Evolutionary conservation across 1,140 invertebrate species (phyloP).

Genomic region (Atta texana): DNA sequence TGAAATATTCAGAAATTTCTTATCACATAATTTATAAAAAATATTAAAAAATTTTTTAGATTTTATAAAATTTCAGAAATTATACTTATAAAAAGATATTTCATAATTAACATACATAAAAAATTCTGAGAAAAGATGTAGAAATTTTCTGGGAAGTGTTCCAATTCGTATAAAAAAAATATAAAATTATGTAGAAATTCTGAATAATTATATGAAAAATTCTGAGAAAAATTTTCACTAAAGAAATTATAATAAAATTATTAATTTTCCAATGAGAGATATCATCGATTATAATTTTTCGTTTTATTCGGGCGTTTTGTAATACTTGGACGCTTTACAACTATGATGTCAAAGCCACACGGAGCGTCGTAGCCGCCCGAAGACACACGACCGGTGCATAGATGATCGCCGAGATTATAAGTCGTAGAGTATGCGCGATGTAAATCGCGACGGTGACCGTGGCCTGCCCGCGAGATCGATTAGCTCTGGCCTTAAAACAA

Average conservation of each 20-base stretch:
- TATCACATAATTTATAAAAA: too few species aligned
- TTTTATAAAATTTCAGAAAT: too few species aligned
- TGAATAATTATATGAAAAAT: too few species aligned
- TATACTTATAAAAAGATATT: too few species aligned
- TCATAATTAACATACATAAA: too few species aligned
- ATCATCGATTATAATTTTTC: neutral
- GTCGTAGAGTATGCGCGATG: conserved; percentile 41
- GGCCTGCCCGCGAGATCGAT: conserved; percentile 60
- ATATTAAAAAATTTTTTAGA: too few species aligned
- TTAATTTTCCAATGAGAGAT: neutral
- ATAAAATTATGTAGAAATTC: too few species aligned
- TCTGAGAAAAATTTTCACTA: too few species aligned
- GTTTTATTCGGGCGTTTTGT: neutral
- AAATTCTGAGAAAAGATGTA: too few species aligned
- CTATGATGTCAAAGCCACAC: neutral
- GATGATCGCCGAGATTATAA: conserved; percentile 49
- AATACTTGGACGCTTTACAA: neutral
- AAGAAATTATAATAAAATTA: neutral
- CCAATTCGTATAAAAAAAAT: too few species aligned
- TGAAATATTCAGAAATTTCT: too few species aligned
- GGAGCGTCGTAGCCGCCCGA: neutral
- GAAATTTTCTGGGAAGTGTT: too few species aligned
- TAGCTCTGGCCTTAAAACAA: conserved; percentile 63
- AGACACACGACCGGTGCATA: conserved; percentile 50
- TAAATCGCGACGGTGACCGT: conserved; percentile 54